phyloP scores from a whole-genome alignment of 2,113 vertebrate genomes.

The Burhinus bistriatus region DNA sequence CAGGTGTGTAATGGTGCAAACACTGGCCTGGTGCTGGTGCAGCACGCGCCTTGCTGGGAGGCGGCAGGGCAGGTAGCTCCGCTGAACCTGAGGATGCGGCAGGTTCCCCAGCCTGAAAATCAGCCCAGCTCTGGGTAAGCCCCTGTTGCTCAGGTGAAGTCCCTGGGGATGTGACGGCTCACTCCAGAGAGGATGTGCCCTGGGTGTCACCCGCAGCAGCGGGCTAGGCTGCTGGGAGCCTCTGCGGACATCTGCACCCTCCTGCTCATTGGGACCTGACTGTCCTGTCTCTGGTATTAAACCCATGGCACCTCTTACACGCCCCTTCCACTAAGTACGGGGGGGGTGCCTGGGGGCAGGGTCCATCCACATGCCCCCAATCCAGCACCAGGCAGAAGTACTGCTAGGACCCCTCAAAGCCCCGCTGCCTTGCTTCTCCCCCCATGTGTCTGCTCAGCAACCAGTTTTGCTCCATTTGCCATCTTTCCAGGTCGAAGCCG shows the following conservation, averaged over 20 bases:
- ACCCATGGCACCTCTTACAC: not conserved
- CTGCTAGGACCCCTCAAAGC: too few relatives aligned
- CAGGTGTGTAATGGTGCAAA: rapidly evolving
- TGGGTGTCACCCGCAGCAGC: not conserved
- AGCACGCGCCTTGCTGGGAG: rapidly evolving
- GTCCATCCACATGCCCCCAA: rapidly evolving
- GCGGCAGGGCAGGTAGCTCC: not conserved
- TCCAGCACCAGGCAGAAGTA: not conserved
- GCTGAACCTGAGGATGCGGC: not conserved
- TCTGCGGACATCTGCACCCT: not conserved
- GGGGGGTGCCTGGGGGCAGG: not conserved
- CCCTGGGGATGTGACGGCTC: rapidly evolving
- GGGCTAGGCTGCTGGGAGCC: not conserved
- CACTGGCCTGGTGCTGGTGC: not conserved
- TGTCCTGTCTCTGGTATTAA: rapidly evolving
- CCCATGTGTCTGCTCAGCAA: not conserved
- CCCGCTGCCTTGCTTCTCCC: not conserved
- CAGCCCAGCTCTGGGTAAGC: not conserved
- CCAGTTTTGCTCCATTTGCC: not conserved
- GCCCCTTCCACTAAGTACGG: not conserved
- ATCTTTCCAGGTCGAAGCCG: not conserved
- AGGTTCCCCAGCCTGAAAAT: not conserved
- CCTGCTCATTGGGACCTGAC: rapidly evolving
- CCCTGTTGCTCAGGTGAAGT: not conserved
- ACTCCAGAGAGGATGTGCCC: not conserved